Evolutionary conservation across 2,888 invertebrate genomes (phyloP).

Genomic region (Oegoconia quadripuncta): DNA sequence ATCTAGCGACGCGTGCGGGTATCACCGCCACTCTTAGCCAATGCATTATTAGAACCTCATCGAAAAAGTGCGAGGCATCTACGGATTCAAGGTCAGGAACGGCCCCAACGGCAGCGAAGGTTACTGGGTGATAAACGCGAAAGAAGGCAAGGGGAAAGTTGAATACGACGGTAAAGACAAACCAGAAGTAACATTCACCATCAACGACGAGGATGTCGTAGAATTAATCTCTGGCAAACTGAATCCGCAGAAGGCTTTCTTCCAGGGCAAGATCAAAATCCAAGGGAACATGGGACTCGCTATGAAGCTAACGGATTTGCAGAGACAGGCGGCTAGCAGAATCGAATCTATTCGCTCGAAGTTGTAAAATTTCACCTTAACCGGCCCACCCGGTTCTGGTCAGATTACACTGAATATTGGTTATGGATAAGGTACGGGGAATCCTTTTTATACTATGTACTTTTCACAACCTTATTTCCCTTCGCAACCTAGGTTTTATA

Average conservation of each 20-base stretch:
- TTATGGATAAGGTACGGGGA: slow-evolving; percentile 38
- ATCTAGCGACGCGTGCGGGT: too few relatives aligned
- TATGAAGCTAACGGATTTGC: slow-evolving; percentile 93
- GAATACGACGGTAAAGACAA: slow-evolving; percentile 90
- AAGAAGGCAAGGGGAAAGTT: slow-evolving; percentile 92
- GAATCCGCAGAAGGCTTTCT: slow-evolving; percentile 96
- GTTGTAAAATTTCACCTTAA: slow-evolving; percentile 79
- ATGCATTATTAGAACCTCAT: too few relatives aligned
- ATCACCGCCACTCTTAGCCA: too few relatives aligned
- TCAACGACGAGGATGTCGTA: slow-evolving; percentile 92
- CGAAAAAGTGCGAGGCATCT: slow-evolving; percentile 91
- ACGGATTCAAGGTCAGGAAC: slow-evolving; percentile 92
- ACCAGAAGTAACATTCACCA: slow-evolving; percentile 93
- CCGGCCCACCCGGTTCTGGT: slow-evolving; percentile 19
- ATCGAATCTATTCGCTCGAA: slow-evolving; percentile 87
- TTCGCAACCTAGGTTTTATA: background rate
- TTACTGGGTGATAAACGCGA: slow-evolving; percentile 95
- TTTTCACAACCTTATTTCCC: background rate
- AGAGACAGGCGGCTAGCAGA: slow-evolving; percentile 84
- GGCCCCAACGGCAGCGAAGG: slow-evolving; percentile 89
- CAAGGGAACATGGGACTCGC: slow-evolving; percentile 98
- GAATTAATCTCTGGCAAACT: slow-evolving; percentile 94
- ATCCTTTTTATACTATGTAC: slow-evolving; percentile 30
- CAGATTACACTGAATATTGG: background rate
- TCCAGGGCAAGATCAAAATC: slow-evolving; percentile 97